A percentile compares a stretch with the other conserved stretches of the same genome.
These are phyloP conservation scores for Lepas anatifera DNA, from an alignment of 2,888 invertebrate species.

Conservation along the genomic window DNA sequence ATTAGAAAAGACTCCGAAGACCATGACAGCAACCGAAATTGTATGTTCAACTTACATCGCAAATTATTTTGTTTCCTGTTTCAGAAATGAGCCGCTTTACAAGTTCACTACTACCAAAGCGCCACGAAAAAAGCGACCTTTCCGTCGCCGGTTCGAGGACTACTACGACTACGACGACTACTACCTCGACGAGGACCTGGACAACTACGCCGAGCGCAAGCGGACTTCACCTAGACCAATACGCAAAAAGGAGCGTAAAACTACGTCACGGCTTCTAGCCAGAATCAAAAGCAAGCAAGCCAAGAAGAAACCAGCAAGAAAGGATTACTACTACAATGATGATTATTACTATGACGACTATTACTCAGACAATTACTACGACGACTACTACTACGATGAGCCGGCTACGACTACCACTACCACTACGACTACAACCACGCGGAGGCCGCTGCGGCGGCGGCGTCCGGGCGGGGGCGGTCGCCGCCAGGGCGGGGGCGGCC, in stretches of 20 bases:
- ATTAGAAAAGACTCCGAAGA: no score
- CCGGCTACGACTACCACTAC: neutral
- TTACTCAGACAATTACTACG: neutral
- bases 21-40: no score
- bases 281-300: no score
- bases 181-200: neutral
- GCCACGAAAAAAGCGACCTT: neutral
- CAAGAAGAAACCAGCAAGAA: no score
- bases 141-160: neutral
- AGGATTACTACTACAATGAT: no score
- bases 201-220: no score
- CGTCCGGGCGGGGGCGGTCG: neutral
- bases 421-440: neutral
- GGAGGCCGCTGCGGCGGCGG: neutral
- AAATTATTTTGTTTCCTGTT: neutral
- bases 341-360: no score
- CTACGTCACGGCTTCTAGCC: no score
- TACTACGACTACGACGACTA: neutral
- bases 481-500: no score
- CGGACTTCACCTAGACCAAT: no score
- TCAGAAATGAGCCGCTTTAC: neutral
- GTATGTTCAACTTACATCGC: no score
- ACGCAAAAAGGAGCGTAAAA: no score
- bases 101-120: neutral
- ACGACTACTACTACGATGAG: neutral